Evolutionary conservation across 2,888 invertebrate genomes (phyloP).

Genomic region (Ochropleura plecta): DNA sequence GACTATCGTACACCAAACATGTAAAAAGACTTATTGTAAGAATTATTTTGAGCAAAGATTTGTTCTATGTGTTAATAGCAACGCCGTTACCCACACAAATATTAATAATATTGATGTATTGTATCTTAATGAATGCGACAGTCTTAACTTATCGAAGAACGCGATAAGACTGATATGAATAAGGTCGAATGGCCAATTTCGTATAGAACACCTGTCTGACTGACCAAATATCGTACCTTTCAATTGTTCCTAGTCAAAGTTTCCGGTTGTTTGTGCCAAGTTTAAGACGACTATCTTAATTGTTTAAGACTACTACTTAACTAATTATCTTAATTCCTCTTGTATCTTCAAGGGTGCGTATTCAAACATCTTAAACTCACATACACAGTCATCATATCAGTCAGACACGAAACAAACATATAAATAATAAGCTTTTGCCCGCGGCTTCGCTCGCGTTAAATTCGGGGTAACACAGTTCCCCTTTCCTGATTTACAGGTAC

Average conservation of each 20-base stretch:
- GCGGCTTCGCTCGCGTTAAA: too few relatives aligned
- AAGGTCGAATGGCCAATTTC: slow-evolving; percentile 18
- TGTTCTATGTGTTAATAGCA: background rate
- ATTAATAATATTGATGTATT: slow-evolving; percentile 38
- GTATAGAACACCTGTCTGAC: background rate
- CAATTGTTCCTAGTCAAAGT: background rate
- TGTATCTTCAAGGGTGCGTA: too few relatives aligned
- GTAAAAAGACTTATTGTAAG: slow-evolving; percentile 64
- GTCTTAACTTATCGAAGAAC: slow-evolving; percentile 23
- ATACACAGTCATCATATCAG: too few relatives aligned
- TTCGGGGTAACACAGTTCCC: too few relatives aligned
- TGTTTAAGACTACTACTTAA: too few relatives aligned
- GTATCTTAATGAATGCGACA: slow-evolving; percentile 4
- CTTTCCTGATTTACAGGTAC: too few relatives aligned
- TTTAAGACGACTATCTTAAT: slow-evolving; percentile 18
- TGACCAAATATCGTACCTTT: background rate
- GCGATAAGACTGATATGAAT: slow-evolving; percentile 27
- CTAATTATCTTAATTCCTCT: too few relatives aligned
- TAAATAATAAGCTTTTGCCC: too few relatives aligned
- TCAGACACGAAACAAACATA: too few relatives aligned
- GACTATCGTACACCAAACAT: slow-evolving; percentile 45
- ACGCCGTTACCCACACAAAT: slow-evolving; percentile 45
- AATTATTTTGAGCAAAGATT: slow-evolving; percentile 23
- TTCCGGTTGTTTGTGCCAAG: background rate
- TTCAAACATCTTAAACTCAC: too few relatives aligned